Percentiles rank a stretch among this genome's conserved stretches.
Evolutionary conservation across 2,888 invertebrate species (phyloP).

Genomic region (Eupeodes luniger): DNA sequence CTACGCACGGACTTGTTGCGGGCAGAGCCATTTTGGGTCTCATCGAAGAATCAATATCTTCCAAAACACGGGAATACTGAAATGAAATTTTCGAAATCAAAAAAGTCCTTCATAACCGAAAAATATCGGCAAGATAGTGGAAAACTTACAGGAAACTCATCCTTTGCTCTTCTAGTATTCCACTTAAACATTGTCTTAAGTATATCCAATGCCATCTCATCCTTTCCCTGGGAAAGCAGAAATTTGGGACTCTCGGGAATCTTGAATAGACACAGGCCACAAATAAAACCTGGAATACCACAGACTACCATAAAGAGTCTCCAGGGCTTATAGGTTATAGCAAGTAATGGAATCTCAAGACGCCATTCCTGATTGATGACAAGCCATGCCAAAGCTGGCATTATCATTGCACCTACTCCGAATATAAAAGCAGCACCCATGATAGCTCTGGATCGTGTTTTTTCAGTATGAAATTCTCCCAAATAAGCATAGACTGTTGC

Average conservation of each 20-base stretch:
- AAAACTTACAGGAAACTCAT: conserved; percentile 78
- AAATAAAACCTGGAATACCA: conserved; percentile 80
- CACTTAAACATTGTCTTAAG: conserved; percentile 79
- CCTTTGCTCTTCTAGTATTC: conserved; percentile 78
- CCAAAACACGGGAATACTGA: conserved; percentile 77
- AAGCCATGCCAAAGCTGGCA: conserved; percentile 82
- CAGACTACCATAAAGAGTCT: conserved; percentile 81
- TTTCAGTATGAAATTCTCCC: conserved; percentile 85
- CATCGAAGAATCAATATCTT: conserved; percentile 77
- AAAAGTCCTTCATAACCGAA: background rate
- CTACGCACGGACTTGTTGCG: conserved; percentile 60
- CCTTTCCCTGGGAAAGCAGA: conserved; percentile 79
- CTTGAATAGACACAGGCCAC: conserved; percentile 79
- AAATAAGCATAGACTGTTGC: conserved; percentile 85
- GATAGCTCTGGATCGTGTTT: conserved; percentile 84
- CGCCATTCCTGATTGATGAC: conserved; percentile 81
- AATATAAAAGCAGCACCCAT: conserved; percentile 82
- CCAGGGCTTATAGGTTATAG: conserved; percentile 81
- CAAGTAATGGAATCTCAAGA: conserved; percentile 78
- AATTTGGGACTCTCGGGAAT: conserved; percentile 83
- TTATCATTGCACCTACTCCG: conserved; percentile 81
- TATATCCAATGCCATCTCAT: conserved; percentile 79
- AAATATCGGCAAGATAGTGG: background rate
- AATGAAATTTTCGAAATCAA: background rate
- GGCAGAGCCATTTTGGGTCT: conserved; percentile 54